Percentiles rank a stretch among this genome's conserved stretches.
Conservation (phyloP, 2,113 vertebrate genomes). For the Syngnathoides biaculeatus region DNA sequence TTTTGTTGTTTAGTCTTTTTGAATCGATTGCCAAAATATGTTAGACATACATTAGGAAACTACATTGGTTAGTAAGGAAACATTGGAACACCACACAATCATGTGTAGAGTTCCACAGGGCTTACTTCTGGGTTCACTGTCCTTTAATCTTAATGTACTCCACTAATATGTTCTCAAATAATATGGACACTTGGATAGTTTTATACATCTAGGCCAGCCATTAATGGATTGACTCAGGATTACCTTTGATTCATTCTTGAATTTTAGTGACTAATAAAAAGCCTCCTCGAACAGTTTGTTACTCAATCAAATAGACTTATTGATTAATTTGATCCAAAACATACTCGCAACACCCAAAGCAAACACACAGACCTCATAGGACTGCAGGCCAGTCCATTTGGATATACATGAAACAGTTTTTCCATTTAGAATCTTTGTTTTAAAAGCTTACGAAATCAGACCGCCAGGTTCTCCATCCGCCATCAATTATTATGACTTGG, state of each 20-base stretch:
- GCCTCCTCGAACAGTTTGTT: neutral
- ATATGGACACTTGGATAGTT: neutral
- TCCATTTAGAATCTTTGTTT: conserved; percentile 4
- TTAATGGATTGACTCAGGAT: neutral
- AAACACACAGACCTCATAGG: neutral
- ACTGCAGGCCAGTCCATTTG: neutral
- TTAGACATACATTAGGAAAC: neutral
- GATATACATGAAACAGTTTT: conserved; percentile 15
- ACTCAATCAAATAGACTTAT: neutral
- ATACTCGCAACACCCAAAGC: neutral
- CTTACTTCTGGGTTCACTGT: neutral
- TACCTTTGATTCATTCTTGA: neutral
- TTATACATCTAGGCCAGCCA: neutral
- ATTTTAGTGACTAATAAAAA: no score
- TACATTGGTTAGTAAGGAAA: neutral
- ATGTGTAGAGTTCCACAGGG: neutral
- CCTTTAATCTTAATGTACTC: neutral
- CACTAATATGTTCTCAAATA: neutral
- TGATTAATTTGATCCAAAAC: neutral
- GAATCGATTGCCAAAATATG: no score
- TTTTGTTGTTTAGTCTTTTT: no score
- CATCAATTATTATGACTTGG: conserved; percentile 5
- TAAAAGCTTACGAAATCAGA: neutral
- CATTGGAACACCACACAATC: neutral
- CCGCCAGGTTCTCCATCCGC: neutral